These are phyloP conservation scores for Theretra japonica DNA, from an alignment of 2,888 invertebrate species.

Conservation along the genomic window DNA sequence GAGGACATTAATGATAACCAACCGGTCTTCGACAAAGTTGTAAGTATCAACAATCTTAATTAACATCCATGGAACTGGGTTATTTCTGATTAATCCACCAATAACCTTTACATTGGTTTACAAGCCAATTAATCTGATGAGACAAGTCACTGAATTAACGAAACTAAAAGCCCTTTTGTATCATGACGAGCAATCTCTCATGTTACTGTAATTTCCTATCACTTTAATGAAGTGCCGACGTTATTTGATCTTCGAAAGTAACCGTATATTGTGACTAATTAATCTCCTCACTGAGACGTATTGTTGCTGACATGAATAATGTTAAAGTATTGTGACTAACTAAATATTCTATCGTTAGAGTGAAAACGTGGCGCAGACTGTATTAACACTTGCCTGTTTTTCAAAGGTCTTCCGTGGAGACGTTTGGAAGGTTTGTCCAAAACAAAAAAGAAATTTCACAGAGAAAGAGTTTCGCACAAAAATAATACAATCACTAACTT, in stretches of 20 bases:
- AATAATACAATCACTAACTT: slow-evolving; percentile 64
- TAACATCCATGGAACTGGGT: not conserved
- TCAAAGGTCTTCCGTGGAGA: slow-evolving; percentile 87
- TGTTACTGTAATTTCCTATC: slow-evolving; percentile 12
- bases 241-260: slow-evolving; percentile 14
- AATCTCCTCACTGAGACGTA: not conserved
- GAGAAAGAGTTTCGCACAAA: slow-evolving; percentile 75
- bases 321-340: slow-evolving; percentile 54
- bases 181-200: not conserved
- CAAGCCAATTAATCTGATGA: not conserved
- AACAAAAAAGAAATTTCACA: slow-evolving; percentile 72
- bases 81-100: not conserved
- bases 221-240: not conserved
- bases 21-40: slow-evolving; percentile 92
- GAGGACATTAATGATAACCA: slow-evolving; percentile 97
- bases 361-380: slow-evolving; percentile 74
- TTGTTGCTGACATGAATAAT: not conserved
- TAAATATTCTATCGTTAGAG: slow-evolving; percentile 62
- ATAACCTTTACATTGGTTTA: not conserved
- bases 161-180: slow-evolving; percentile 2
- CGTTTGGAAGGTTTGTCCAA: slow-evolving; percentile 87
- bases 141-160: not conserved
- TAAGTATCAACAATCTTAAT: slow-evolving; percentile 71
- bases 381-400: slow-evolving; percentile 80
- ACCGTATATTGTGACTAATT: slow-evolving; percentile 9